A percentile compares a stretch with the other conserved stretches of the same genome.
Evolutionary conservation across 2,888 invertebrate genomes (phyloP).

Genomic region (Nephrotoma guestfalica): DNA sequence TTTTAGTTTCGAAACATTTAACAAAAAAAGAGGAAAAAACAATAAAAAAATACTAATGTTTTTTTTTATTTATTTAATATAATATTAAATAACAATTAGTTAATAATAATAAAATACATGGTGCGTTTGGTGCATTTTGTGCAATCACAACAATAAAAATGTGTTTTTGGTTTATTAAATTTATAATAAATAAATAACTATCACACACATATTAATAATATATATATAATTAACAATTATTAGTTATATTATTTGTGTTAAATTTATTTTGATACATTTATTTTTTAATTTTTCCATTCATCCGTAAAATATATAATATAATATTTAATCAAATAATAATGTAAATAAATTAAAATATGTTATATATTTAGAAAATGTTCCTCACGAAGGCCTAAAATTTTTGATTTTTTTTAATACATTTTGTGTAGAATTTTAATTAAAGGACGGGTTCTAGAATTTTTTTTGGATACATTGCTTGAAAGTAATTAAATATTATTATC

Average conservation of each 20-base stretch:
- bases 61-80: neutral
- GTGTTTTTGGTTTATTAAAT: slow-evolving; percentile 3
- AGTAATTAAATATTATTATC: neutral
- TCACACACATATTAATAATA: slow-evolving; percentile 5
- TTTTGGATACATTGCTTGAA: neutral
- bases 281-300: neutral
- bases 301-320: neutral
- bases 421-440: neutral
- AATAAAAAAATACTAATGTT: neutral
- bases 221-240: slow-evolving; percentile 6
- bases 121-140: slow-evolving; percentile 8
- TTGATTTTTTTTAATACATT: neutral
- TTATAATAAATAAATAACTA: slow-evolving; percentile 6
- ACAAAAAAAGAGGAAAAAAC: neutral
- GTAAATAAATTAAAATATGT: neutral
- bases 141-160: slow-evolving; percentile 11
- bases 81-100: neutral
- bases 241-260: neutral
- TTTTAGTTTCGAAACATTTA: neutral
- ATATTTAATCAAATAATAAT: neutral
- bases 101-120: neutral
- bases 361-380: neutral
- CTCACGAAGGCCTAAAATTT: neutral
- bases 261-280: neutral
- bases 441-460: neutral